Evolutionary conservation across 2,888 invertebrate species (phyloP), one percentile per base, ranked within the genome.

Genomic region (Oscheius sp.): DNA sequence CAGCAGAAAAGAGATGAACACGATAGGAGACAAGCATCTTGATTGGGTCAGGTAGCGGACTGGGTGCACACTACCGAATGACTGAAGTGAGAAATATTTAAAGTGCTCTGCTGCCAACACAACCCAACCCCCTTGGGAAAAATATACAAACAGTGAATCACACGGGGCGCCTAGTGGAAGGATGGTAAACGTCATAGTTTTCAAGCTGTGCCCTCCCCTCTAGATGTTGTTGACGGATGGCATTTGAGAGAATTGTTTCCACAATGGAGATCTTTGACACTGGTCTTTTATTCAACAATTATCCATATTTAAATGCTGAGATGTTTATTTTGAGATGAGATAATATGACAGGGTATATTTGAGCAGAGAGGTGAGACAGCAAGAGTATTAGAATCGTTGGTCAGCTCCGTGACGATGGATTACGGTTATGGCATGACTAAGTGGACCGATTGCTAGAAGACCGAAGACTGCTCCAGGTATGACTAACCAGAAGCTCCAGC

Each of bases 401-500:
- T 66, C 66, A 6, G n/a, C 66, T 13, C 49, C 66, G 21, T 25
- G 21, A 21, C 21, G 41, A 27, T 66, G 66, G 21, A 66, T 66
- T 1, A 21, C 49, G 21, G 25, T 13, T 1, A 66, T 18, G 13
- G 66, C 49, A 66, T 66, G 66, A 35, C 27, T 29, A 25, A 66
- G 25, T 25, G 66, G 66, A 29, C 49, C 66, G 25, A 66, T 52
- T 3, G 66, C 66, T n/a, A 66, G n/a, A 27, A 66, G 49, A 1
- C 29, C 52, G 35, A 66, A 52, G 21, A 52, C 49, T 16, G 66
- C 66, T 12, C 27, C 49, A 27, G 66, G 66, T 25, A 66, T 49
- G 18, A 66, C 66, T 27, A 66, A 49, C 66, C 66, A 66, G 27
- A 52, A 66, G 27, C 66, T 66, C 52, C 52, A 66, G 12, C 66